Conservation (phyloP, 2,113 vertebrate genomes). For the Tupaia tana region DNA sequence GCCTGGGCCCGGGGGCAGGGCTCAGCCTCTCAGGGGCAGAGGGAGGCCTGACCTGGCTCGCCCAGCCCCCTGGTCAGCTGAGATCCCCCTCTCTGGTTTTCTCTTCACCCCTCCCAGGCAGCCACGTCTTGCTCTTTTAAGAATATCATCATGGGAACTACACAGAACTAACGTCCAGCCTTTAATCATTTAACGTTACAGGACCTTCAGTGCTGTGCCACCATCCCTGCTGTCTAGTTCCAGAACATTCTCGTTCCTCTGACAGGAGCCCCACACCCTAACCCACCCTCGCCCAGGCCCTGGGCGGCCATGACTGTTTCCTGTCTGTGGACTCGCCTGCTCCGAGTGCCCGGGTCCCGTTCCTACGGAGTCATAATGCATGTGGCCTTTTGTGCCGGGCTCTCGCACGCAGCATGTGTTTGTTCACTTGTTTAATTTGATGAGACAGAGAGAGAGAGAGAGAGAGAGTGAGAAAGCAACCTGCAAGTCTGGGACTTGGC, state of each 20-base stretch:
- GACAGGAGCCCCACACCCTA: neutral
- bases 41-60: neutral
- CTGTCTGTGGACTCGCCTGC: neutral
- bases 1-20: neutral
- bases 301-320: neutral
- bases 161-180: neutral
- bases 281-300: neutral
- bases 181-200: neutral
- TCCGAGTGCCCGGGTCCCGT: too few relatives aligned
- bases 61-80: too few relatives aligned
- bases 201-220: neutral
- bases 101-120: neutral
- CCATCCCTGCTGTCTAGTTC: neutral
- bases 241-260: neutral
- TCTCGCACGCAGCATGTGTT: too few relatives aligned
- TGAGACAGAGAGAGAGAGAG: too few relatives aligned
- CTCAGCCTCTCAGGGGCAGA: neutral
- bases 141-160: neutral
- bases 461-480: too few relatives aligned
- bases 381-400: neutral
- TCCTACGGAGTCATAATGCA: neutral
- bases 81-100: neutral
- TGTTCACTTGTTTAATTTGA: too few relatives aligned
- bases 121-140: neutral
- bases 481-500: too few relatives aligned